Percentiles rank a stretch among this genome's conserved stretches.
These are phyloP conservation scores for Selene dorsalis DNA, from an alignment of 2,797 vertebrate genomes.

Conservation along the genomic window DNA sequence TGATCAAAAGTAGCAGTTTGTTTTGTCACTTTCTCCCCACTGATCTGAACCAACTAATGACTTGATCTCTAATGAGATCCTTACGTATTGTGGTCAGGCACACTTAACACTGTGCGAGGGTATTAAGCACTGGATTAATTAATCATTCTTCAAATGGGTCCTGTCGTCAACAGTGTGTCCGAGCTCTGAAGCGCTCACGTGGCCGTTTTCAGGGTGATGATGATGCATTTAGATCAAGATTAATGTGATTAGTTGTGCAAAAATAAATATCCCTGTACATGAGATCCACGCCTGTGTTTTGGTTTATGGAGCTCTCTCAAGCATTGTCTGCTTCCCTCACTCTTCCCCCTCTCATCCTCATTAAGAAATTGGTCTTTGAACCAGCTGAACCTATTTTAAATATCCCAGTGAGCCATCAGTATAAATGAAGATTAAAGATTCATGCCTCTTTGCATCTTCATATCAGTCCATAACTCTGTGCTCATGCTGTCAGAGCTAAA, in stretches of 20 bases:
- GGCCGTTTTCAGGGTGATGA: constrained; percentile 20
- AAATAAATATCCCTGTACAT: constrained; percentile 32
- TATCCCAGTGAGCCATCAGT: constrained; percentile 52
- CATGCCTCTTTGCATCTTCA: constrained; percentile 45
- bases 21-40: constrained; percentile 46
- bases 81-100: constrained; percentile 41
- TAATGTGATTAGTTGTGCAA: constrained; percentile 41
- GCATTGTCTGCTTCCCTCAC: constrained; percentile 22
- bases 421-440: constrained; percentile 59
- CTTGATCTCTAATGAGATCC: constrained; percentile 40
- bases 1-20: constrained; percentile 31
- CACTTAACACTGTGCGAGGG: constrained; percentile 38
- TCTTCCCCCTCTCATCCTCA: constrained; percentile 29
- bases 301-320: constrained; percentile 30
- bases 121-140: constrained; percentile 68
- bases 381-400: constrained; percentile 47
- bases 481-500: constrained; percentile 48
- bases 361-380: constrained; percentile 63
- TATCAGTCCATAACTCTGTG: constrained; percentile 36
- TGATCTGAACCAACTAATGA: constrained; percentile 40
- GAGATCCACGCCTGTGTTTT: constrained; percentile 9
- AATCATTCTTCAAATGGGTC: constrained; percentile 65
- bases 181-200: constrained; percentile 29
- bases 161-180: constrained; percentile 37
- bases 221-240: constrained; percentile 46